Base-by-base conservation (phyloP, 2,888 invertebrate species). In the Sarcophaga subvicina region DNA sequence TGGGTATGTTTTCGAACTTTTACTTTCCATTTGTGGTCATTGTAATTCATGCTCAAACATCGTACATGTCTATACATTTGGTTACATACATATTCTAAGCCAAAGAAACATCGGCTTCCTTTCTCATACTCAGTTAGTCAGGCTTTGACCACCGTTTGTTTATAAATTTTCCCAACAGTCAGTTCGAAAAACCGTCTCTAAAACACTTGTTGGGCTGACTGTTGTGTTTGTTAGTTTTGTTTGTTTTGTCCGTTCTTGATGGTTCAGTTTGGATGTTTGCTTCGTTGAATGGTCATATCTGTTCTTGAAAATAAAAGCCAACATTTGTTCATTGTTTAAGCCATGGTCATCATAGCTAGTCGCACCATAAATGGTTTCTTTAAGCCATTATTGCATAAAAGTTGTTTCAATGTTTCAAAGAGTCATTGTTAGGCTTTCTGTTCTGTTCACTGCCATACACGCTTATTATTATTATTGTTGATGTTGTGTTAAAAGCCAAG, bases 1-100 rank as follows among this genome's bases (percentile, higher is more conserved):
- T 73, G 0, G 37, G 10, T 27, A 62, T 80, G 64, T 77, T 80
- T 70, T 27, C 10, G 6, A 83, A 86, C 86, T 86, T 86, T 86
- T 83, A 87, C 86, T 87, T 87, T 87, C 86, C 86, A 81, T 87
- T 87, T 87, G 86, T 87, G 83, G 83, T 84, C 83, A 80, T 75
- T 80, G 71, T 67, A 62, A 80, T 80, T 70, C 79, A 69, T 79
- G 82, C 49, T 75, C 20, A n/a, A 82, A 82, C 70, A 78, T 66
- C 27, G 27, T 20, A 75, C 84, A 70, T 75, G 80, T 73, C 54
- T 6, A 45, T 67, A 47, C 79, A 69, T 59, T 54, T 54, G 72
- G 14, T 60, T 3, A 78, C 76, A 84, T 3, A 78, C 76, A 84
- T 60, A 49, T 77, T 76, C 67, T 69, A 77, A 81, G 69, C 69